phyloP scores from a whole-genome alignment of 2,888 invertebrate species.

The Brachyptera risi region DNA sequence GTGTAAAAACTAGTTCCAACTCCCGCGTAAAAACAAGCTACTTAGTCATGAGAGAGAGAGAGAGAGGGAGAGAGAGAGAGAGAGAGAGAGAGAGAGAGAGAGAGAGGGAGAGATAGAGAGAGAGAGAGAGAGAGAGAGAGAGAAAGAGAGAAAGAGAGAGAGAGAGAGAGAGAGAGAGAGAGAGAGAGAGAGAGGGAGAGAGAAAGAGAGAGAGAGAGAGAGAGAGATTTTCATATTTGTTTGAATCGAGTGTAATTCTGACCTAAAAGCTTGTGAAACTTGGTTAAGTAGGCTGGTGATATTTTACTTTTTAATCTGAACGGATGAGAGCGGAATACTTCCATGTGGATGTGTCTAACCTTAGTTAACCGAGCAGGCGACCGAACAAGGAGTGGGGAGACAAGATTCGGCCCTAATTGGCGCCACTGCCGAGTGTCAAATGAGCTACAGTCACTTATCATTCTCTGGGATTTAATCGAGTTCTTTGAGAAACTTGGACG shows the following conservation, averaged over 20 bases:
- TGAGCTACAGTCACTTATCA: conserved; percentile 4
- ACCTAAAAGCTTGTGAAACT: conserved; percentile 8
- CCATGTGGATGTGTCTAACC: conserved; percentile 8
- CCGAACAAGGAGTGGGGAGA: not conserved
- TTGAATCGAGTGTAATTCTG: not conserved
- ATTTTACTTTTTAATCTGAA: not conserved
- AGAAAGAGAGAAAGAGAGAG: not conserved
- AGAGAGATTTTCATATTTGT: not conserved
- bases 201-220: not conserved
- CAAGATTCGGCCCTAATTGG: too few species aligned
- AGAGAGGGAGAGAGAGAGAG: not conserved
- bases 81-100: conserved; percentile 6
- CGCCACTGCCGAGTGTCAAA: too few species aligned
- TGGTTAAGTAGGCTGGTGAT: not conserved
- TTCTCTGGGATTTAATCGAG: conserved; percentile 23
- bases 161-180: conserved; percentile 1
- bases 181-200: conserved; percentile 1
- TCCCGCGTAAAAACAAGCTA: conserved; percentile 21
- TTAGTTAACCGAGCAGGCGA: conserved; percentile 12
- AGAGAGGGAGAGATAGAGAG: not conserved
- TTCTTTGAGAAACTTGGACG: conserved; percentile 21
- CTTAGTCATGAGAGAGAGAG: conserved; percentile 9
- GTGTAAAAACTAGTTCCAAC: conserved; percentile 30
- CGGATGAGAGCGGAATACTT: conserved; percentile 9
- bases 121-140: conserved; percentile 4